These are phyloP conservation scores for Acleris holmiana DNA, from an alignment of 2,888 invertebrate genomes.

Conservation along the genomic window DNA sequence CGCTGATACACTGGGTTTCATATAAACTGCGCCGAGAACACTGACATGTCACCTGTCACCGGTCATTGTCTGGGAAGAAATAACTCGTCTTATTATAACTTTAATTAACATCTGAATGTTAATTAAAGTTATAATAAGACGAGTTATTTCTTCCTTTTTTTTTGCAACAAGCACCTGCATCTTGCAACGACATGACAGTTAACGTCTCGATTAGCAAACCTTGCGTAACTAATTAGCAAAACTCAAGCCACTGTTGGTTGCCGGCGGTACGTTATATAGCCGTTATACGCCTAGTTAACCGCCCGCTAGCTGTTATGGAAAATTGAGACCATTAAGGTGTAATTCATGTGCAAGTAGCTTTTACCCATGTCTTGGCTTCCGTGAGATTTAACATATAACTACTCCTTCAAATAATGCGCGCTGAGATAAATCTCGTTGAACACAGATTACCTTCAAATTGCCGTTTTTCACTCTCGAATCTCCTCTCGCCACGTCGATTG, in stretches of 20 bases:
- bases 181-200: slow-evolving; percentile 10
- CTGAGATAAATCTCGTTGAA: no score
- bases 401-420: neutral
- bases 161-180: neutral
- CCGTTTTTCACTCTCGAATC: no score
- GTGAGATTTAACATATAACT: neutral
- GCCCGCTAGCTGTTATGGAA: neutral
- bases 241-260: slow-evolving; percentile 19
- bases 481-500: no score
- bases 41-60: no score
- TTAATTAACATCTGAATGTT: neutral
- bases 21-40: no score
- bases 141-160: slow-evolving; percentile 4
- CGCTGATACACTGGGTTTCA: no score
- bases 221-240: slow-evolving; percentile 32
- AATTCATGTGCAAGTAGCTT: slow-evolving; percentile 12
- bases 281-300: slow-evolving; percentile 23
- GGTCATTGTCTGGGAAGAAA: no score
- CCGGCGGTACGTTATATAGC: slow-evolving; percentile 9
- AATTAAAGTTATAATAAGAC: neutral
- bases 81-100: neutral
- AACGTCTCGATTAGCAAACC: slow-evolving; percentile 12
- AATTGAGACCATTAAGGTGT: slow-evolving; percentile 4
- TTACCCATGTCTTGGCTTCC: neutral
- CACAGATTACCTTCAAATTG: no score